Percentiles rank a stretch among this genome's conserved stretches.
Evolutionary conservation across 2,113 vertebrate genomes (phyloP).

Genomic region (Tiliqua scincoides): DNA sequence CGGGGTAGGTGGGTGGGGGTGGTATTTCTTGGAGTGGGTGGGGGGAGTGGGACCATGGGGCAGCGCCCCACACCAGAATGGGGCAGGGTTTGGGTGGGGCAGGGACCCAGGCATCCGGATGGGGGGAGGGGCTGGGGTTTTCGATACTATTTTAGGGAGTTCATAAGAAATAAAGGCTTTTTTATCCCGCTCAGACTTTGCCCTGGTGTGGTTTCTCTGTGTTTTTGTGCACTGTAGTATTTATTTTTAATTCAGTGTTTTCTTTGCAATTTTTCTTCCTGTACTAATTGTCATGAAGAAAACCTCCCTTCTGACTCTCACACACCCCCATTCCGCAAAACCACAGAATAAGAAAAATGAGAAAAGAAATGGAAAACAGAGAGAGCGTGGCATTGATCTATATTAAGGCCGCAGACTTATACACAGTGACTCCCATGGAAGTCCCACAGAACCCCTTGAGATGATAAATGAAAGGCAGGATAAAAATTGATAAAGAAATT

Average conservation of each 20-base stretch:
- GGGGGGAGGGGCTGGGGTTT: slow-evolving; percentile 25
- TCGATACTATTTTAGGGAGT: slow-evolving; percentile 42
- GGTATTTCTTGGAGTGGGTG: slow-evolving; percentile 34
- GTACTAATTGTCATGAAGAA: background rate
- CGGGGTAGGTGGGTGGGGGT: slow-evolving; percentile 8
- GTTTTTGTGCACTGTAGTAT: no score
- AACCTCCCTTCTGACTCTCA: background rate
- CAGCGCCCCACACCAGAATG: slow-evolving; percentile 33
- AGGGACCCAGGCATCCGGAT: slow-evolving; percentile 39
- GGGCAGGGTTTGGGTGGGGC: slow-evolving; percentile 39
- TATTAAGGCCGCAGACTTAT: background rate
- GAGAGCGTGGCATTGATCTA: background rate
- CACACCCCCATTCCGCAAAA: background rate
- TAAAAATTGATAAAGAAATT: no score
- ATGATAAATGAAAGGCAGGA: no score
- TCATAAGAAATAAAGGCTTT: slow-evolving; percentile 48
- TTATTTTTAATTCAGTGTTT: background rate
- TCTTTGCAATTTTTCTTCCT: background rate
- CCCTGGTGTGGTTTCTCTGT: slow-evolving; percentile 19
- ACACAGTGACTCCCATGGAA: no score
- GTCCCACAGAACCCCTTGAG: no score
- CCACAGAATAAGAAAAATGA: background rate
- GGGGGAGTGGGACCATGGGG: slow-evolving; percentile 28
- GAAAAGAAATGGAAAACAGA: background rate
- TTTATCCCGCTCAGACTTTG: slow-evolving; percentile 34